Percentiles rank a stretch among this genome's conserved stretches.
These are phyloP conservation scores for Dichetophora obliterata DNA, from an alignment of 2,888 invertebrate species.

Conservation along the genomic window DNA sequence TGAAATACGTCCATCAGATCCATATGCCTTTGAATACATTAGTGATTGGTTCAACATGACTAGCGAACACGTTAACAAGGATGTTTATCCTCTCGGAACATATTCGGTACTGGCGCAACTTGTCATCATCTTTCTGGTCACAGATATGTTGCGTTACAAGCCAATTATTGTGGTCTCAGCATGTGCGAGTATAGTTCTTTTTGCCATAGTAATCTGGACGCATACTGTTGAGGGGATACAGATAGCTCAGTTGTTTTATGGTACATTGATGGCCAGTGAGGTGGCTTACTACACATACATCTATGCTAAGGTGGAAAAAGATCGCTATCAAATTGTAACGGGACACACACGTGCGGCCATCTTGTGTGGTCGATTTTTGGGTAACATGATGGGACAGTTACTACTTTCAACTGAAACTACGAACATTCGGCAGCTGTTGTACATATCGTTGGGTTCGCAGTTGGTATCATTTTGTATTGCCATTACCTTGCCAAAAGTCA, in stretches of 20 bases:
- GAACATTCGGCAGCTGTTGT: slow-evolving; percentile 83
- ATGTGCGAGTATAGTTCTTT: slow-evolving; percentile 78
- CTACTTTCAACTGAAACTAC: slow-evolving; percentile 78
- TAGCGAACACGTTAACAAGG: slow-evolving; percentile 77
- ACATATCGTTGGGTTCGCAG: slow-evolving; percentile 82
- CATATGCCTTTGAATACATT: slow-evolving; percentile 85
- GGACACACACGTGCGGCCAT: slow-evolving; percentile 88
- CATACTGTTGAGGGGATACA: slow-evolving; percentile 77
- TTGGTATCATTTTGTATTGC: slow-evolving; percentile 81
- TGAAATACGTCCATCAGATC: slow-evolving; percentile 89
- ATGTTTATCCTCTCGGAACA: slow-evolving; percentile 88
- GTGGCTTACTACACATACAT: slow-evolving; percentile 95
- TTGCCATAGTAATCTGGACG: slow-evolving; percentile 82
- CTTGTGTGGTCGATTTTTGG: slow-evolving; percentile 82
- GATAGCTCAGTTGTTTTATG: slow-evolving; percentile 81
- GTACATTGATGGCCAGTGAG: slow-evolving; percentile 88
- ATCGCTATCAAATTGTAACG: slow-evolving; percentile 85
- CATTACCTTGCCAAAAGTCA: slow-evolving; percentile 80
- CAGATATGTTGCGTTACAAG: slow-evolving; percentile 85
- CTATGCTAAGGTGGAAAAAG: slow-evolving; percentile 86
- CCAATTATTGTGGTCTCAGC: slow-evolving; percentile 86
- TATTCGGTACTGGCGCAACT: slow-evolving; percentile 85
- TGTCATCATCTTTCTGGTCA: slow-evolving; percentile 84
- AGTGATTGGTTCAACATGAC: slow-evolving; percentile 85
- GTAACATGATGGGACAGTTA: slow-evolving; percentile 81